A percentile compares a stretch with the other conserved stretches of the same genome.
Conservation (phyloP, 2,113 vertebrate species). For the Blennius ocellaris region DNA sequence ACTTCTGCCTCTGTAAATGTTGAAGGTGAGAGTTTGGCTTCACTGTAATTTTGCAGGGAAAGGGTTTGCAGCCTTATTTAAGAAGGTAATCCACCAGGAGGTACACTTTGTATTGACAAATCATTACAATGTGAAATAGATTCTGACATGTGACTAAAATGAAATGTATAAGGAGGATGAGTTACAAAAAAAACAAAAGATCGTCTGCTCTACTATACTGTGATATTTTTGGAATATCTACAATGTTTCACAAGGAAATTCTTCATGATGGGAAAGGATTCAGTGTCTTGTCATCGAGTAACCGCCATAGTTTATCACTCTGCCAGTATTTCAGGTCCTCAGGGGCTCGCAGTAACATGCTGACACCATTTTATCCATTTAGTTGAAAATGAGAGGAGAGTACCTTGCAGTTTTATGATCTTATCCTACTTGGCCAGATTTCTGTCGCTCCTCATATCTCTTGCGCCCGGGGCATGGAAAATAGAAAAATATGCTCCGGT, state of each 20-base stretch:
- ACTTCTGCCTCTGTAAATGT: too few relatives aligned
- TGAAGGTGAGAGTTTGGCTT: too few relatives aligned
- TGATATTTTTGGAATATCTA: too few relatives aligned
- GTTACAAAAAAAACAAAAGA: too few relatives aligned
- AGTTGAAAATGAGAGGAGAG: conserved; percentile 81
- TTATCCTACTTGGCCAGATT: conserved; percentile 79
- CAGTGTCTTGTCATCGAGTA: conserved; percentile 58
- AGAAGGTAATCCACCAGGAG: too few relatives aligned
- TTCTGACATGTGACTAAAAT: too few relatives aligned
- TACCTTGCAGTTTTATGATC: conserved; percentile 81
- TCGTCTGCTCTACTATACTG: too few relatives aligned
- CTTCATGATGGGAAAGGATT: conserved; percentile 56
- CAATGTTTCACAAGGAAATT: conserved; percentile 52
- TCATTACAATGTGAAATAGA: too few relatives aligned
- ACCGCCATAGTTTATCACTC: conserved; percentile 69
- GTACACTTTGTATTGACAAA: too few relatives aligned
- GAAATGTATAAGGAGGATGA: too few relatives aligned
- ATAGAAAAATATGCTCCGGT: conserved; percentile 57
- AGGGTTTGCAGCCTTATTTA: too few relatives aligned
- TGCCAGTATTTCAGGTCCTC: conserved; percentile 72
- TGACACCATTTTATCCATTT: conserved; percentile 82
- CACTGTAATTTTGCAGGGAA: too few relatives aligned
- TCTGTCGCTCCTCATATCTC: conserved; percentile 78
- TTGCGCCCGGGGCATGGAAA: conserved; percentile 74
- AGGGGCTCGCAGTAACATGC: conserved; percentile 74